Base-by-base conservation (phyloP, 2,797 vertebrate genomes). In the Xerus rutilus region DNA sequence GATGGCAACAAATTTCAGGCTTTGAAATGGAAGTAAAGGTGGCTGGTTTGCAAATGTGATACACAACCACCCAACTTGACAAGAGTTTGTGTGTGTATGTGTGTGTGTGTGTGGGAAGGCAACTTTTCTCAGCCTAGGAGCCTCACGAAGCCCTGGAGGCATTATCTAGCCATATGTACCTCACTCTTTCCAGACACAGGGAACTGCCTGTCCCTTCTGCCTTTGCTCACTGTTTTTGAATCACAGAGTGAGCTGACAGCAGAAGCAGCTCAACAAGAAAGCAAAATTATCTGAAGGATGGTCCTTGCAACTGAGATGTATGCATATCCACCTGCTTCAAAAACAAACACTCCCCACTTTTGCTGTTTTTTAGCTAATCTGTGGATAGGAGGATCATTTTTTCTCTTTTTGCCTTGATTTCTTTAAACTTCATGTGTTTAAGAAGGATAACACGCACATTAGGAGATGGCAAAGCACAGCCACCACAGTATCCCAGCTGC, bases 401-500 rank as follows among this genome's bases (percentile, higher is more conserved):
- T 57, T 98, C 98, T 49, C 15, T 52, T 52, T 98, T 94, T 96
- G 96, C 97, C 96, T 96, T 94, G 84, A 95, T 97, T 97, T 96
- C 95, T 97, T 98, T 97, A 93, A 97, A 97, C 92, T 92, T 95
- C 62, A 18, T 82, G 45, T 96, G 84, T 96, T 98, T 98, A 97
- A 98, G 88, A 62, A 98, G 93, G 96, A 97, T 95, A 97, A 98
- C 97, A 97, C 64, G 91, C 92, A 93, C 78, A 2, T 97, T 96
- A 89, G 84, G 73, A 98, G 96, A 95, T 65, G 88, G 95, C 88
- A 97, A 97, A 97, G 97, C 96, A 77, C 65, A 97, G 97, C 83
- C 97, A 97, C 96, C 97, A 97, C 96, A 97, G 97, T 97, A 98
- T 97, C 97, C 97, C 93, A 91, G 97, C 97, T 98, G 96, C 85